Base-by-base conservation (phyloP, 2,888 invertebrate genomes). In the Pseudococcus longispinus region DNA sequence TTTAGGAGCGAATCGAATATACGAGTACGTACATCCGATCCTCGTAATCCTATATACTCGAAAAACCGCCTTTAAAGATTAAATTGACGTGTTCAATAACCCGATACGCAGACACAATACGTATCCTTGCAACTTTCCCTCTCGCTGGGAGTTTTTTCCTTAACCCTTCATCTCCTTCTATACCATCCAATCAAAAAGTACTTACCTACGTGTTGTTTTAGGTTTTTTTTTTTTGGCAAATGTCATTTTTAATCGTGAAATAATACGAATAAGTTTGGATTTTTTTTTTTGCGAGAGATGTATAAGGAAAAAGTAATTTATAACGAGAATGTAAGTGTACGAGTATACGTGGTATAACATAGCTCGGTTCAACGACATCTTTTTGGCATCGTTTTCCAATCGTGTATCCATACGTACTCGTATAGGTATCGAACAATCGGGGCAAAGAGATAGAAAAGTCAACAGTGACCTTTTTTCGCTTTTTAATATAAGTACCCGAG, bases 51-150 rank as follows among this genome's bases (percentile, higher is more conserved):
- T 70, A 15, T 70, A 70, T 70, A 70, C 29, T 70, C 29, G 70
- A 70, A 60, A 60, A 70, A 70, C 70, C 70, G 70, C 70, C 70
- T 70, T 70, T 70, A 70, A 70, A 70, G 70, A 70, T 70, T 70
- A 70, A 70, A 70, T 70, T 29, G 70, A 70, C 70, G 70, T 70
- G 70, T 70, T 70, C 32, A 70, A 70, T 70, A 70, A 70, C 70
- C 70, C 70, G 70, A 29, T 70, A 70, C 70, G 4, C 37, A 70
- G 70, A 70, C 70, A 13, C 29, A 70, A 65, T 32, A 70, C 70
- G 70, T 70, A 70, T 29, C 70, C 70, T 0, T 8, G 70, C 70
- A 70, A 29, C 70, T 70, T 70, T 29, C 29, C 29, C 29, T 70
- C 29, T 70, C 32, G 32, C 32, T 32, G 32, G 2, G 32, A 32